Evolutionary conservation across 2,113 vertebrate genomes (phyloP).

Genomic region (Morphnarchus princeps): DNA sequence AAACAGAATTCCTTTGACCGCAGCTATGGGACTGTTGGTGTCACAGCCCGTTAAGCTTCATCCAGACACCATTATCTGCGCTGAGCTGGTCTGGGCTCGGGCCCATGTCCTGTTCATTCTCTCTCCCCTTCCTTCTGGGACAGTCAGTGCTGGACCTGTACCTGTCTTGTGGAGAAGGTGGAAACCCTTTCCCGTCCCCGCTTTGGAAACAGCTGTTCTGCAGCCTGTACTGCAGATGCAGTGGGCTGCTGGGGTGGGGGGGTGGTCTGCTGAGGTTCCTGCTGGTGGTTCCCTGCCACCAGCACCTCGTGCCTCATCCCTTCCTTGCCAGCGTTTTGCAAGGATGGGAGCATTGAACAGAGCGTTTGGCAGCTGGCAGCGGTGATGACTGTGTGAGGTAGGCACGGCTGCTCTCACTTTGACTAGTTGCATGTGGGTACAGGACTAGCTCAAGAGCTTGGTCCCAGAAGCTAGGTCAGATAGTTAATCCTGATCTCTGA

Average conservation of each 20-base stretch:
- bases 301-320: neutral
- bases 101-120: neutral
- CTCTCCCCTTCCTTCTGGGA: neutral
- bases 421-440: neutral
- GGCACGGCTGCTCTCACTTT: accelerated
- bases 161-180: neutral
- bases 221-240: accelerated
- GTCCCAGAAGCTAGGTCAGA: neutral
- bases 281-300: neutral
- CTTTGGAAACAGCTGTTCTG: neutral
- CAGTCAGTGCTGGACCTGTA: neutral
- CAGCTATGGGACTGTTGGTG: neutral
- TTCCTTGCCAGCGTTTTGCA: neutral
- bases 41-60: neutral
- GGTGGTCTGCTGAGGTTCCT: neutral
- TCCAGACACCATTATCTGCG: neutral
- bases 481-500: neutral
- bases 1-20: neutral
- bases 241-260: neutral
- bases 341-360: neutral
- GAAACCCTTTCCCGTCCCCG: neutral
- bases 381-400: neutral
- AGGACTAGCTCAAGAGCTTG: neutral
- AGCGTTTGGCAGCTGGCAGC: neutral
- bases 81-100: neutral